Evolutionary conservation across 2,113 vertebrate genomes (phyloP).

Genomic region (Prietella phreatophila): DNA sequence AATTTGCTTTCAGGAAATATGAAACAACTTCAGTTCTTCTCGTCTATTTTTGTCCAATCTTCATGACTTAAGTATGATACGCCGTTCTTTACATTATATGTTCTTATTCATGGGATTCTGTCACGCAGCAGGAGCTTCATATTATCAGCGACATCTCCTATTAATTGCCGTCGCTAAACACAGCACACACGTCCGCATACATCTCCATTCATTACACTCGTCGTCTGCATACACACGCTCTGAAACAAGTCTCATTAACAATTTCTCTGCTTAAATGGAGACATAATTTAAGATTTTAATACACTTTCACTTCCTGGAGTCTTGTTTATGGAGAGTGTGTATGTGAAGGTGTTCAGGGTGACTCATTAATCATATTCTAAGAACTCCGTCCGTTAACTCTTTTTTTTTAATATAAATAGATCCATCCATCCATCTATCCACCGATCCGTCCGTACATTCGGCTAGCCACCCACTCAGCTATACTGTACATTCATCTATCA

Average conservation of each 20-base stretch:
- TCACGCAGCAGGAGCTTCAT: not conserved
- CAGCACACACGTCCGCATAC: not conserved
- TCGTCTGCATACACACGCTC: not conserved
- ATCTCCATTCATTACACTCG: slow-evolving; percentile 33
- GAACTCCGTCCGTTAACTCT: not conserved
- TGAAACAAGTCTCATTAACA: slow-evolving; percentile 31
- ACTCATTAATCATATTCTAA: not conserved
- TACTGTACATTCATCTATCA: not conserved
- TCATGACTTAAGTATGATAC: not conserved
- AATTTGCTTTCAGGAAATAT: not conserved
- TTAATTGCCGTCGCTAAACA: not conserved
- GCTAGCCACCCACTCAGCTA: not conserved
- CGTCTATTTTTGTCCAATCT: not conserved
- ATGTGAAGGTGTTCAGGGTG: not conserved
- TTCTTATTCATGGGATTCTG: not conserved
- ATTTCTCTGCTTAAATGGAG: slow-evolving; percentile 2
- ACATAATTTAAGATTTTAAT: not conserved
- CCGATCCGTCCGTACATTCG: not conserved
- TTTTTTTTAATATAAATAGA: slow-evolving; percentile 8
- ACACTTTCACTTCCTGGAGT: not conserved
- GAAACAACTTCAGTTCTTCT: not conserved
- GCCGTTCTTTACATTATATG: not conserved
- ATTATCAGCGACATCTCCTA: not conserved
- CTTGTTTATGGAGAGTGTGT: not conserved
- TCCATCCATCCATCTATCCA: not conserved